Evolutionary conservation across 2,888 invertebrate genomes (phyloP).

Genomic region (Heterodera filipjevi): DNA sequence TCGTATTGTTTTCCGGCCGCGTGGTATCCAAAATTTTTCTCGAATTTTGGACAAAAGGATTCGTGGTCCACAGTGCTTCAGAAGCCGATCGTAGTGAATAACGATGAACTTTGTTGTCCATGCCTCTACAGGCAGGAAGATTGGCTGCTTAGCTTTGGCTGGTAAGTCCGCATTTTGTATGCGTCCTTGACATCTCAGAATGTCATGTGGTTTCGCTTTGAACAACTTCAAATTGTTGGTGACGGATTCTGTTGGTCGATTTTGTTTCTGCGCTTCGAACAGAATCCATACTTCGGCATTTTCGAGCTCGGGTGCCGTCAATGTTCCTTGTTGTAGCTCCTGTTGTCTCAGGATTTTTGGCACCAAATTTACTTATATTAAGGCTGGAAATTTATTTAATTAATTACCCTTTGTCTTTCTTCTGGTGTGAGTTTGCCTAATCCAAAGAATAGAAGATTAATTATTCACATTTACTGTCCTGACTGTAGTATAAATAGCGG

Average conservation of each 20-base stretch:
- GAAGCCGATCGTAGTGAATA: neutral
- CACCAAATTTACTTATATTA: no score
- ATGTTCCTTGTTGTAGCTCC: neutral
- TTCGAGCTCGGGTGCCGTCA: neutral
- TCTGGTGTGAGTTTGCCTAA: no score
- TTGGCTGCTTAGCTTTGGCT: neutral
- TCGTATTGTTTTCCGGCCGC: conserved; percentile 6
- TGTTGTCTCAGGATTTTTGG: neutral
- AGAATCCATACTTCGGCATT: neutral
- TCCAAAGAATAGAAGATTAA: no score
- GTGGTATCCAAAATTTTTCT: conserved; percentile 1
- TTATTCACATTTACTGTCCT: no score
- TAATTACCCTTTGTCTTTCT: no score
- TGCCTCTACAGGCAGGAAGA: neutral
- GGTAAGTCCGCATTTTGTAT: neutral
- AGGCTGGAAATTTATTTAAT: no score
- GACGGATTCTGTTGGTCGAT: neutral
- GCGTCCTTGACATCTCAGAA: neutral
- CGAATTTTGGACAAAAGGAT: neutral
- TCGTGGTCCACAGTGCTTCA: neutral
- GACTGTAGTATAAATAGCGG: no score
- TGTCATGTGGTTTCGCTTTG: no score
- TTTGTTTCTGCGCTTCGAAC: neutral
- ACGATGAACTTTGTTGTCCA: neutral
- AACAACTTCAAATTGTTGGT: neutral